Evolutionary conservation across 1,140 invertebrate species (phyloP).

Genomic region (Vollenhovia emeryi): DNA sequence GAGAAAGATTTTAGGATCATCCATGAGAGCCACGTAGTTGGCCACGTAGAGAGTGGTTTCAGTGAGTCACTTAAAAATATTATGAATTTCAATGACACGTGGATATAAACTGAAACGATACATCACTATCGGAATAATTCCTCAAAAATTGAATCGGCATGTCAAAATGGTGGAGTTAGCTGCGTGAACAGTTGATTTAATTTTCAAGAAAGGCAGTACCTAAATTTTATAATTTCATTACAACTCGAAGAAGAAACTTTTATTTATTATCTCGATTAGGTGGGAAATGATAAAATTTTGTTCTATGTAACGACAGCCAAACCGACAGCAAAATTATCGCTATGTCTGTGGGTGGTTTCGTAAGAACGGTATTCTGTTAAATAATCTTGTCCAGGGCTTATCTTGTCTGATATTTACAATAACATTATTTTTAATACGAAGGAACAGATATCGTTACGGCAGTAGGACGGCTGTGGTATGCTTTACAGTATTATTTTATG

Average conservation of each 20-base stretch:
- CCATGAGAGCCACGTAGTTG: not conserved
- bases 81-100: not conserved
- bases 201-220: not conserved
- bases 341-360: not conserved
- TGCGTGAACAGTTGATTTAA: conserved; percentile 3
- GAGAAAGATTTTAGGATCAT: not conserved
- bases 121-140: not conserved
- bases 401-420: conserved; percentile 11
- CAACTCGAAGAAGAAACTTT: not conserved
- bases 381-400: not conserved
- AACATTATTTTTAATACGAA: conserved; percentile 13
- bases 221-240: not conserved
- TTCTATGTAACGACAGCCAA: not conserved
- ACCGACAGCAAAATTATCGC: not conserved
- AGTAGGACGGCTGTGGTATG: not conserved
- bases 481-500: conserved; percentile 27
- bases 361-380: not conserved
- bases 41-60: not conserved
- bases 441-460: not conserved
- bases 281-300: not conserved
- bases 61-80: not conserved
- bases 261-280: not conserved
- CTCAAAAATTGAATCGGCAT: not conserved
- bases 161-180: not conserved
- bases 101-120: not conserved